Percentiles rank a stretch among this genome's conserved stretches.
phyloP scores from a whole-genome alignment of 2,113 vertebrate species.

The Tetrao urogallus region DNA sequence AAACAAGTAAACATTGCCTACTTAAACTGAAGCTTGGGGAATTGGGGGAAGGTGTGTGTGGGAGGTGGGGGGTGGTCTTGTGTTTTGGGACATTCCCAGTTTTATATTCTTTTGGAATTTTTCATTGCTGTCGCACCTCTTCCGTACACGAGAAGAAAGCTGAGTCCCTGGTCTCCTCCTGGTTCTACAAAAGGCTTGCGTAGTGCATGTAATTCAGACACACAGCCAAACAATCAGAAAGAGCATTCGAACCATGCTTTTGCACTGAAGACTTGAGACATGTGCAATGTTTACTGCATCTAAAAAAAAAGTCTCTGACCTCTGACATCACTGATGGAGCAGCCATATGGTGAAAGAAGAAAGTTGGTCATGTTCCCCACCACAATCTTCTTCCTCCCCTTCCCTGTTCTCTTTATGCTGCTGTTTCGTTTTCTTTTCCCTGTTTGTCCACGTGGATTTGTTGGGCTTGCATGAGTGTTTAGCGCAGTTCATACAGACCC shows the following conservation, averaged over 20 bases:
- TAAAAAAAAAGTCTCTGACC: slow-evolving; percentile 73
- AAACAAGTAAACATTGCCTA: slow-evolving; percentile 83
- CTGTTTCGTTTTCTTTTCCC: slow-evolving; percentile 47
- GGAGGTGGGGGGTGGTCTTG: slow-evolving; percentile 62
- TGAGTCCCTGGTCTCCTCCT: slow-evolving; percentile 75
- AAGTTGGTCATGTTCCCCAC: slow-evolving; percentile 59
- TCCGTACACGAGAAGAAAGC: slow-evolving; percentile 73
- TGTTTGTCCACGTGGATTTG: slow-evolving; percentile 15
- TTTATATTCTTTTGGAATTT: slow-evolving; percentile 69
- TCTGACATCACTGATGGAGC: slow-evolving; percentile 77
- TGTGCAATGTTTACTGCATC: slow-evolving; percentile 85
- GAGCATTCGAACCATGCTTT: slow-evolving; percentile 74
- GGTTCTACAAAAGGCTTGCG: slow-evolving; percentile 76
- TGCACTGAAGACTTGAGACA: slow-evolving; percentile 85
- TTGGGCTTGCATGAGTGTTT: slow-evolving; percentile 44
- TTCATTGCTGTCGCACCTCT: slow-evolving; percentile 74
- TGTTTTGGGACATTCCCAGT: slow-evolving; percentile 67
- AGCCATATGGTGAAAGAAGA: slow-evolving; percentile 75
- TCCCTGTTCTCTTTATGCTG: slow-evolving; percentile 48
- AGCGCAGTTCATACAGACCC: slow-evolving; percentile 36
- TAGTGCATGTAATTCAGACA: slow-evolving; percentile 72
- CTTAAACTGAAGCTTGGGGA: slow-evolving; percentile 78
- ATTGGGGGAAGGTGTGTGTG: slow-evolving; percentile 55
- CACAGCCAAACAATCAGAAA: slow-evolving; percentile 74
- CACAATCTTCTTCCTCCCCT: slow-evolving; percentile 51